Base-by-base conservation (phyloP, 2,113 vertebrate species). In the Spea bombifrons region DNA sequence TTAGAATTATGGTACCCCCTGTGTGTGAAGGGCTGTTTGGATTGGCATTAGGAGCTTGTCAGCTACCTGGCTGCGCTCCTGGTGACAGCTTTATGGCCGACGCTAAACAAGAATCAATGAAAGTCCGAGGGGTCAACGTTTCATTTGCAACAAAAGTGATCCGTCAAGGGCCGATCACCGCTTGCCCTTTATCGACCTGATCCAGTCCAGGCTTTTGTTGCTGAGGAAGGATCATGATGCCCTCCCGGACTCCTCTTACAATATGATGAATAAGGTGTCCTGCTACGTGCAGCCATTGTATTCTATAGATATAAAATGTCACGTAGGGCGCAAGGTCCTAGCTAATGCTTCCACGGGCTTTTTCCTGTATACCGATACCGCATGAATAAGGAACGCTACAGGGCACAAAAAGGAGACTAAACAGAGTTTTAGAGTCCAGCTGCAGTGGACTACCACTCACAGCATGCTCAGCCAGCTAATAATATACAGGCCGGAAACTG, bases 61-160 rank as follows among this genome's bases (percentile, higher is more conserved):
- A 90, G 83, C 81, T 80, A 89, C 90, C 88, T 88, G 86, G 84
- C 85, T 77, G 87, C 86, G 80, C 86, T 85, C 87, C 75, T 82
- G 81, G 0, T 88, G 91, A 92, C 92, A 93, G 90, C 85, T 94
- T 94, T 93, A 92, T 79, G 84, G 89, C 86, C 2, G 0, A 87
- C 86, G 90, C 88, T 92, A 90, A 91, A 87, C 85, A 81, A 91
- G 83, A 92, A 94, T 94, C 92, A 90, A 94, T 94, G 88, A 4
- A 10, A 88, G 91, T 88, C 87, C 90, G 90, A 86, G 81, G 87
- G 90, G 91, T 81, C 92, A 90, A 91, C 90, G 87, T 91, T 91
- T 94, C 92, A 94, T 93, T 94, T 94, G 93, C 90, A 90, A 89
- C 89, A 73, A 89, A 90, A 90, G 89, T 92, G 90, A 93, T 94